Percentiles rank a stretch among this genome's conserved stretches.
Conservation (phyloP, 1,140 invertebrate species). For the Antheraea pernyi region DNA sequence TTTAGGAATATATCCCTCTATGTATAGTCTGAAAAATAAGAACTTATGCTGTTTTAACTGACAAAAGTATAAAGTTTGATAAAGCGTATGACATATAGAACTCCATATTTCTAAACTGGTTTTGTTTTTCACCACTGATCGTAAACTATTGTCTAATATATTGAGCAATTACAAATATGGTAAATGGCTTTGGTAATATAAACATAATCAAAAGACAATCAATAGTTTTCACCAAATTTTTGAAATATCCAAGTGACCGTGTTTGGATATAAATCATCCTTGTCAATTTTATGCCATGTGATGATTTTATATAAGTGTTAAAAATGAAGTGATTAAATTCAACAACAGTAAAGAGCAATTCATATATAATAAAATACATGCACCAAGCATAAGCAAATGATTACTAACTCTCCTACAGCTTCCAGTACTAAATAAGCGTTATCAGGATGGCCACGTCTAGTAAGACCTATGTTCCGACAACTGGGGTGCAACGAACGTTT, state of each 20-base stretch:
- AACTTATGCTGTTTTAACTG: too few relatives aligned
- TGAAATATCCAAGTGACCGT: too few relatives aligned
- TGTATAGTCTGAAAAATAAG: slow-evolving; percentile 80
- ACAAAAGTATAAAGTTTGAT: neutral
- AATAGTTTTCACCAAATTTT: too few relatives aligned
- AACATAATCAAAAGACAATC: too few relatives aligned
- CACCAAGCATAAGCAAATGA: neutral
- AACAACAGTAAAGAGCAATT: too few relatives aligned
- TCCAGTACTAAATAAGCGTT: slow-evolving; percentile 83
- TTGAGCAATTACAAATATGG: too few relatives aligned
- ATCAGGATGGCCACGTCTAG: slow-evolving; percentile 76
- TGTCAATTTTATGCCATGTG: too few relatives aligned
- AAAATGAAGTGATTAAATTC: too few relatives aligned
- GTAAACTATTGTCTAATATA: too few relatives aligned
- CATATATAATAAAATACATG: neutral
- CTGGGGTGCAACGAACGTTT: slow-evolving; percentile 69
- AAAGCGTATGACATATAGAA: neutral
- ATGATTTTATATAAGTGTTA: too few relatives aligned
- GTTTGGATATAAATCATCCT: too few relatives aligned
- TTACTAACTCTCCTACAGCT: slow-evolving; percentile 83
- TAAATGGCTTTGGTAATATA: too few relatives aligned
- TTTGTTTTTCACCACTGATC: neutral
- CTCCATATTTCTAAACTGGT: neutral
- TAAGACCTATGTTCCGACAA: slow-evolving; percentile 80
- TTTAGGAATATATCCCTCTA: slow-evolving; percentile 82